Base-by-base conservation (phyloP, 23 tunicate genomes). In the Halocynthia aurantium region DNA sequence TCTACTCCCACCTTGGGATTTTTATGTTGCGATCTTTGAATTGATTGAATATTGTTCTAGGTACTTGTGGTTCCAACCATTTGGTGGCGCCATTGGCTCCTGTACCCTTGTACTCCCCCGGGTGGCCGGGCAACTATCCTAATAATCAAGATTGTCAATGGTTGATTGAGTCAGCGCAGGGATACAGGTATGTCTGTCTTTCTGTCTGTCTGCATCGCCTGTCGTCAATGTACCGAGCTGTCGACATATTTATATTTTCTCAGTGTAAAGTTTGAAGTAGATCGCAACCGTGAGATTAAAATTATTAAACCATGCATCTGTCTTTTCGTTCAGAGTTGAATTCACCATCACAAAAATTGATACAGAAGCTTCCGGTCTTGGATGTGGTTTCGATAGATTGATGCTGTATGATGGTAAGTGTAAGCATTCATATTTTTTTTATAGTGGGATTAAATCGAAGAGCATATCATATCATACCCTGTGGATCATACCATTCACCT, bases 21-120 rank as follows among this genome's bases (percentile, higher is more conserved):
- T 31, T 31, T 31, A 31, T 31, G 44, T 31, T 1, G 4, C 44
- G 44, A 31, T n/a, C 4, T 2, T 1, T 60, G 4, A 60, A 60
- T 2, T 2, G n/a, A 15, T 60, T 60, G 2, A 2, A 15, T 70
- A 4, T 20, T 73, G 10, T 57, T 6, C 0, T 50, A 90, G 96
- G 96, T 52, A 50, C 80, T 5, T 90, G 96, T 67, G 96, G 96
- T 8, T 68, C 96, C 11, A 74, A 76, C 40, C 89, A 90, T 22
- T 8, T 90, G 86, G 89, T 90, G 70, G 96, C 84, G 22, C 82
- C 89, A 17, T 88, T 90, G 49, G 75, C 77, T 54, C 96, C 96
- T 8, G 40, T 84, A 0, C 64, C 52, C 78, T 60, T 90, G 53
- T 62, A 81, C 6, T 93, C 98, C 9, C 98, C 93, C 0, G 84